phyloP scores from a whole-genome alignment of 1,140 invertebrate species.

The Amphibalanus amphitrite region DNA sequence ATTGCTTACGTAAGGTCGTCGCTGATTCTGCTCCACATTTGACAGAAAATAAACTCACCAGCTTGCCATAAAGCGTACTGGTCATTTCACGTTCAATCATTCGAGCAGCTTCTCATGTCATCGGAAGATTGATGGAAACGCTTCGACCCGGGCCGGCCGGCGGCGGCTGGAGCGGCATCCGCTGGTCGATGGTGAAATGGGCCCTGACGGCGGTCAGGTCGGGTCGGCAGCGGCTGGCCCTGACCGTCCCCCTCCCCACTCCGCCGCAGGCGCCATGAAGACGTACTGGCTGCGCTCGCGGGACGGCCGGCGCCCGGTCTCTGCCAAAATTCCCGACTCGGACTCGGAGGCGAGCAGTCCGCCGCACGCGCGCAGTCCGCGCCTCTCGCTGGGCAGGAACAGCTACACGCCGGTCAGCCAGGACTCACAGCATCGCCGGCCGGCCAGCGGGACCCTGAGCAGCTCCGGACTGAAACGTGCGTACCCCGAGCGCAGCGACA shows the following conservation, averaged over 20 bases:
- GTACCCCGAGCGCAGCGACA: too few species aligned
- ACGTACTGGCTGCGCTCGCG: constrained; percentile 72
- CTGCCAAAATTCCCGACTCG: constrained; percentile 17
- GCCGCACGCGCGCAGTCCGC: constrained; percentile 33
- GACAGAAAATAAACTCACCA: too few species aligned
- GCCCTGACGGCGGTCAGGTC: too few species aligned
- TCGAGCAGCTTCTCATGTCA: too few species aligned
- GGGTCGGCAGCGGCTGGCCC: neutral
- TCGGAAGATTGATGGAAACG: too few species aligned
- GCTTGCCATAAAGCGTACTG: too few species aligned
- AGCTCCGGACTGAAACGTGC: too few species aligned
- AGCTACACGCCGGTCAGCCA: constrained; percentile 64
- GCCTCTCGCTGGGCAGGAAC: constrained; percentile 26
- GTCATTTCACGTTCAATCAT: too few species aligned
- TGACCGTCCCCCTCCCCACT: constrained; percentile 15
- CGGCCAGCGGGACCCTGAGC: neutral
- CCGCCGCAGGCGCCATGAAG: constrained; percentile 59
- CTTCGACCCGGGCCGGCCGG: too few species aligned
- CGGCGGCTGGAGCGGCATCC: too few species aligned
- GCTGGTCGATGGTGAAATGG: neutral
- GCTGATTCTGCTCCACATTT: too few species aligned
- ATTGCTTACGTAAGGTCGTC: too few species aligned
- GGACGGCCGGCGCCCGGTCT: constrained; percentile 37
- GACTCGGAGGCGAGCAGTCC: constrained; percentile 19
- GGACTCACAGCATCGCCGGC: constrained; percentile 45